Evolutionary conservation across 2,888 invertebrate species (phyloP).

Genomic region (Adelognathus sp.): DNA sequence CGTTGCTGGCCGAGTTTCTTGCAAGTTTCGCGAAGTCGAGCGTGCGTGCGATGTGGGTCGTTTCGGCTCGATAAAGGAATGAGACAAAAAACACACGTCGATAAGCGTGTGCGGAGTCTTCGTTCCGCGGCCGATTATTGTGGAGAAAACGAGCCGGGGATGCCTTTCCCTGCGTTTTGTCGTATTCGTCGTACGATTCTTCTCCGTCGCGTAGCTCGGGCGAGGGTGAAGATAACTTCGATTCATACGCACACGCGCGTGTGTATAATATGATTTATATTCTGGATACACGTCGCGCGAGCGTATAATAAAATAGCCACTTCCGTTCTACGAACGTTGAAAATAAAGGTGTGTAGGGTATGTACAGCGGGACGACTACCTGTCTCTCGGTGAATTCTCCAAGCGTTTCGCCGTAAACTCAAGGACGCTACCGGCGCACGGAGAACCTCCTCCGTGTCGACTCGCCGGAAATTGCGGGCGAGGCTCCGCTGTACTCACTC

Average conservation of each 20-base stretch:
- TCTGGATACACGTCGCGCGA: slow-evolving; percentile 63
- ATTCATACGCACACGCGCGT: neutral
- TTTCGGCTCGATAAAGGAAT: slow-evolving; percentile 17
- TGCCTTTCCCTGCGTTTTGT: neutral
- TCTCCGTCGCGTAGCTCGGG: neutral
- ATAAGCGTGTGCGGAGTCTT: neutral
- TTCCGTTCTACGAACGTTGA: slow-evolving; percentile 61
- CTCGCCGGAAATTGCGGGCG: slow-evolving; percentile 51
- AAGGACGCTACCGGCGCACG: slow-evolving; percentile 33
- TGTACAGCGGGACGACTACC: slow-evolving; percentile 34
- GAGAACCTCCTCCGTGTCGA: slow-evolving; percentile 14
- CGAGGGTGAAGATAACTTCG: neutral
- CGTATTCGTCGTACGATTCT: neutral
- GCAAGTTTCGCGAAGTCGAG: slow-evolving; percentile 31
- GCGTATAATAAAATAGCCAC: slow-evolving; percentile 63
- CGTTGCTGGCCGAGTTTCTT: slow-evolving; percentile 46
- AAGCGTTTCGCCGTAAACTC: slow-evolving; percentile 39
- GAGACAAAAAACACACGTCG: neutral
- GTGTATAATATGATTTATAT: slow-evolving; percentile 52
- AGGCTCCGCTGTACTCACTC: neutral
- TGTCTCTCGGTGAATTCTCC: slow-evolving; percentile 37
- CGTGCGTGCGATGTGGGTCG: slow-evolving; percentile 60
- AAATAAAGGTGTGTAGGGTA: too few species aligned
- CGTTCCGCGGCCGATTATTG: neutral
- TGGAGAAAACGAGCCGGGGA: slow-evolving; percentile 2